A percentile compares a stretch with the other conserved stretches of the same genome.
These are phyloP conservation scores for Coilia nasus DNA, from an alignment of 2,797 vertebrate species.

Conservation along the genomic window DNA sequence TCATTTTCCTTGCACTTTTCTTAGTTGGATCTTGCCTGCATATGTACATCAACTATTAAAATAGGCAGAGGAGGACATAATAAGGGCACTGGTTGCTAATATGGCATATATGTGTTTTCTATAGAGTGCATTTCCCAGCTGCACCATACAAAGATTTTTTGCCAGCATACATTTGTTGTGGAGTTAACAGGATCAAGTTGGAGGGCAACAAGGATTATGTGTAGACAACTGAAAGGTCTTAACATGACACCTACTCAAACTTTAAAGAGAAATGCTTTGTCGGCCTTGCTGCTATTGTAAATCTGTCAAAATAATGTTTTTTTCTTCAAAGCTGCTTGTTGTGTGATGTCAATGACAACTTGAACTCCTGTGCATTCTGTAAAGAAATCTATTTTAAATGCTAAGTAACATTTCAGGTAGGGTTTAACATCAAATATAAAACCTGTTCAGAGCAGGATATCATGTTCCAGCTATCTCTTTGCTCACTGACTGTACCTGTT, in stretches of 20 bases:
- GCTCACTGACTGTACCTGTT: background rate
- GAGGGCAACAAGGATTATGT: background rate
- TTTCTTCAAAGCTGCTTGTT: background rate
- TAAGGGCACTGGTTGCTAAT: background rate
- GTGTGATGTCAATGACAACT: background rate
- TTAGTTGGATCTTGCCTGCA: background rate
- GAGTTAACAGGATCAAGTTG: background rate
- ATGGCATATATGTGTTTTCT: background rate
- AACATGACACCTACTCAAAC: background rate
- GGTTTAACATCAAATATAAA: background rate
- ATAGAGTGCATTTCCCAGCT: background rate
- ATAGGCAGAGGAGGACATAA: background rate
- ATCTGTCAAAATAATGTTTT: background rate
- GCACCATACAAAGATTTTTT: background rate
- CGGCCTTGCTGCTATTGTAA: background rate
- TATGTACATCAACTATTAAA: background rate
- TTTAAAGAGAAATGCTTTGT: background rate
- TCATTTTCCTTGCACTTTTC: background rate
- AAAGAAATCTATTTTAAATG: background rate
- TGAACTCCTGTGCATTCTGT: background rate
- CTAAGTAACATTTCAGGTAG: background rate
- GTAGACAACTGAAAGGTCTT: background rate
- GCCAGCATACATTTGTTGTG: background rate
- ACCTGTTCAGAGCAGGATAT: background rate
- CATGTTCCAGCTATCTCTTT: background rate